Percentiles rank a stretch among this genome's conserved stretches.
These are phyloP conservation scores for Nothocercus julius DNA, from an alignment of 2,113 vertebrate species.

Conservation along the genomic window DNA sequence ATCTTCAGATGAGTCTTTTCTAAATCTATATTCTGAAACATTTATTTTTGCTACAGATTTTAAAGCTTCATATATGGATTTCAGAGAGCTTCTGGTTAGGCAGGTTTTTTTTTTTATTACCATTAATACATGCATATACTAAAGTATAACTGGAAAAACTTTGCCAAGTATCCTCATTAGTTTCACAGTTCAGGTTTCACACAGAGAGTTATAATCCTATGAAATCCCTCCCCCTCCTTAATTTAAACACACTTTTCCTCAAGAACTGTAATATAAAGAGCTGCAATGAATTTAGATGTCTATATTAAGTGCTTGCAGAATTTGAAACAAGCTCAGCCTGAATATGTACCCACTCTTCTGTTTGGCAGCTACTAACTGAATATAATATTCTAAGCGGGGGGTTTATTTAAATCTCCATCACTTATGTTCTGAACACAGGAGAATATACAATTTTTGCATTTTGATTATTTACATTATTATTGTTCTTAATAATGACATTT, in stretches of 20 bases:
- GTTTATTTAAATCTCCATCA: neutral
- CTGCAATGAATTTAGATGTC: neutral
- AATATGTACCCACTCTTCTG: neutral
- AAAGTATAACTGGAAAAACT: neutral
- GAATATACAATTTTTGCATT: neutral
- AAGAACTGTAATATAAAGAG: neutral
- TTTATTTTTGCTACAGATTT: neutral
- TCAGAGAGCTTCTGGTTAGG: neutral
- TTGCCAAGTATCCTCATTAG: neutral
- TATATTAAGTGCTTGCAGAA: neutral
- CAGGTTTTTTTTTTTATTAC: neutral
- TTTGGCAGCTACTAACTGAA: neutral
- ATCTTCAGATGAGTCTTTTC: neutral
- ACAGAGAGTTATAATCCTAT: neutral
- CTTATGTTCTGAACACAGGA: neutral
- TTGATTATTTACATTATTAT: neutral
- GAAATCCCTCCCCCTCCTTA: neutral
- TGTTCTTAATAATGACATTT: neutral
- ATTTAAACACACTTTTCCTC: neutral
- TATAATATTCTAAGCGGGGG: neutral
- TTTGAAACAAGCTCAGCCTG: neutral
- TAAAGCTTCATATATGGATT: neutral
- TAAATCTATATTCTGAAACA: neutral
- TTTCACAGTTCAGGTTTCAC: neutral
- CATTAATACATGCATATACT: neutral